Percentiles rank a stretch among this genome's conserved stretches.
These are phyloP conservation scores for Papilio aristodemus DNA, from an alignment of 1,140 invertebrate species.

Conservation along the genomic window DNA sequence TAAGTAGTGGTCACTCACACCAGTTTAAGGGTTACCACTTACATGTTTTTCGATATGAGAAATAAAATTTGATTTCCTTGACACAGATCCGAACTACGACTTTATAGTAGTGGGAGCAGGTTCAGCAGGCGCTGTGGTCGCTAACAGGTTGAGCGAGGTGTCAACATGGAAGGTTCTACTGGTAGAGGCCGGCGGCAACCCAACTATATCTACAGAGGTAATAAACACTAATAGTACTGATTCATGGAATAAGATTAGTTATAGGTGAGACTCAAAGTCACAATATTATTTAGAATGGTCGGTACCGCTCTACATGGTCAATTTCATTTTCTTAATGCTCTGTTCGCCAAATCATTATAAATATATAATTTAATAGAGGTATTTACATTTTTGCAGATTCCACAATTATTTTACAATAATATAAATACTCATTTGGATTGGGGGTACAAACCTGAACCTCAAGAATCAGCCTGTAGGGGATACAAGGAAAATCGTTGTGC, in stretches of 20 bases:
- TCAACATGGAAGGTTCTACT: slow-evolving; percentile 87
- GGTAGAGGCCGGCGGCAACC: slow-evolving; percentile 66
- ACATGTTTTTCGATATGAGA: neutral
- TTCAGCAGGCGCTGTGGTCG: slow-evolving; percentile 92
- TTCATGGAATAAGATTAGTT: neutral
- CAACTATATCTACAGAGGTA: slow-evolving; percentile 48
- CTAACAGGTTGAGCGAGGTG: slow-evolving; percentile 88
- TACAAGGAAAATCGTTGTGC: slow-evolving; percentile 63
- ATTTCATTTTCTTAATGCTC: too few species aligned
- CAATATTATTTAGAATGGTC: too few species aligned
- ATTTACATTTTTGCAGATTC: slow-evolving; percentile 46
- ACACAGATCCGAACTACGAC: slow-evolving; percentile 55
- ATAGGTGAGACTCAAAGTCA: too few species aligned
- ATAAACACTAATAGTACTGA: neutral
- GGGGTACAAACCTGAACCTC: slow-evolving; percentile 79
- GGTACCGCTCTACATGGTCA: too few species aligned
- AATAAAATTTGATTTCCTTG: neutral
- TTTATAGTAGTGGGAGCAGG: slow-evolving; percentile 53
- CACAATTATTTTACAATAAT: slow-evolving; percentile 48
- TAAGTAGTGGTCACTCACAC: too few species aligned
- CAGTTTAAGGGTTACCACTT: neutral
- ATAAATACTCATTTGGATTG: slow-evolving; percentile 75
- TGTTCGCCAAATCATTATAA: neutral
- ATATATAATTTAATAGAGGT: neutral
- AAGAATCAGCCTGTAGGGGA: slow-evolving; percentile 65